These are phyloP conservation scores for Uria lomvia DNA, from an alignment of 2,113 vertebrate species.

Conservation along the genomic window DNA sequence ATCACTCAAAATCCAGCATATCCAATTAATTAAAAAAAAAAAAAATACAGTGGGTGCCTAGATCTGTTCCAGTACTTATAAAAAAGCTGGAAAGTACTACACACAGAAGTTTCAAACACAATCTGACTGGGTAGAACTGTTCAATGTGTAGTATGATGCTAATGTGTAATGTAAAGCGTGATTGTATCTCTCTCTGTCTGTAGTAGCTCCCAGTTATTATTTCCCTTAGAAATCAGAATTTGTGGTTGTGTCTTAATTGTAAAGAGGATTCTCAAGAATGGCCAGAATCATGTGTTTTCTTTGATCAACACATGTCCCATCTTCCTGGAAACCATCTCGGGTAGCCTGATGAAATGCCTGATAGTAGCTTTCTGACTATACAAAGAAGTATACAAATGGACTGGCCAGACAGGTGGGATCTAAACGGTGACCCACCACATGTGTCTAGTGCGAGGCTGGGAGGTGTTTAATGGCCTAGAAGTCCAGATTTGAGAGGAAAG, in stretches of 20 bases:
- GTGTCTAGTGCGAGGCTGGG: not conserved
- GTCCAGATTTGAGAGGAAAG: not conserved
- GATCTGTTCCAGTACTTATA: not conserved
- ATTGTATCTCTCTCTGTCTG: not conserved
- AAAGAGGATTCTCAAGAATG: not conserved
- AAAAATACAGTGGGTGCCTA: not conserved
- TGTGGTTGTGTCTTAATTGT: not conserved
- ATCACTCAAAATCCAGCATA: not conserved
- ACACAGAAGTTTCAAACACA: not conserved
- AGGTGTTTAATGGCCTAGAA: not conserved
- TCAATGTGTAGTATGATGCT: fast-evolving
- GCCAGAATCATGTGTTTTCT: not conserved
- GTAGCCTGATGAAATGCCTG: not conserved
- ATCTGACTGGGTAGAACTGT: not conserved
- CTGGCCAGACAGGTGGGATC: not conserved
- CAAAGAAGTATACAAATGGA: not conserved
- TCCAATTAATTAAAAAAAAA: not conserved
- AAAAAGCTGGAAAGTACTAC: not conserved
- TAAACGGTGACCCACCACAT: not conserved
- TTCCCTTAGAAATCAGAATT: not conserved
- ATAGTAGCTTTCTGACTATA: not conserved
- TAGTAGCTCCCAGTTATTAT: not conserved
- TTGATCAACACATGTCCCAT: not conserved
- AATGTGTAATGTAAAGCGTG: not conserved
- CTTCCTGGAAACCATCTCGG: not conserved